A percentile compares a stretch with the other conserved stretches of the same genome.
phyloP scores from a whole-genome alignment of 2,888 invertebrate genomes.

The Luffia ferchaultella region DNA sequence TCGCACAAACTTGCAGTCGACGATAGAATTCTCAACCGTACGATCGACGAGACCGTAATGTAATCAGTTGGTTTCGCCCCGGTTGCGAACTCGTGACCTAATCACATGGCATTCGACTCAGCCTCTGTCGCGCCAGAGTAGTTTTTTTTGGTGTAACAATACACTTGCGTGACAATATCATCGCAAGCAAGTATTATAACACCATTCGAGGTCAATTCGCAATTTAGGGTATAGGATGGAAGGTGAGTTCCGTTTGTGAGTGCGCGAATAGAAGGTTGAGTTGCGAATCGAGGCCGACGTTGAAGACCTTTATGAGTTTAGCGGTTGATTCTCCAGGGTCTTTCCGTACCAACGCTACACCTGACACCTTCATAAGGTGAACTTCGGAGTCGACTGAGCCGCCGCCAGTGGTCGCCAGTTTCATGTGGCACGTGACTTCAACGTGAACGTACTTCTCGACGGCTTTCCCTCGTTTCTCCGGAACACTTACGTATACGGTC shows the following conservation, averaged over 20 bases:
- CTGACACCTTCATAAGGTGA: conserved; percentile 73
- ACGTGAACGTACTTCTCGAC: conserved; percentile 73
- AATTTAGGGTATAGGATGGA: conserved; percentile 64
- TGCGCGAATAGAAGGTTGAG: conserved; percentile 71
- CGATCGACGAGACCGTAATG: conserved; percentile 21
- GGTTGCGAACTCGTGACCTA: conserved; percentile 43
- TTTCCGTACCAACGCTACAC: conserved; percentile 70
- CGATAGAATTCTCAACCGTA: conserved; percentile 31
- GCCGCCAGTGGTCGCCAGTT: conserved; percentile 66
- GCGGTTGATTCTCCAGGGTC: conserved; percentile 64
- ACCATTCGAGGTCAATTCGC: conserved; percentile 34
- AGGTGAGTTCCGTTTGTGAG: conserved; percentile 71
- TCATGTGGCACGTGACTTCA: conserved; percentile 73
- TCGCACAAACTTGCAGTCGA: conserved; percentile 16
- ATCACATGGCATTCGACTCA: conserved; percentile 51
- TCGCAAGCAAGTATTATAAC: conserved; percentile 33
- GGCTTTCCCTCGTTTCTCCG: conserved; percentile 50
- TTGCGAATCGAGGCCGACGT: conserved; percentile 75
- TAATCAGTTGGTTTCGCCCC: conserved; percentile 14
- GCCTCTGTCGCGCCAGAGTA: conserved; percentile 50
- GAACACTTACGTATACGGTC: conserved; percentile 64
- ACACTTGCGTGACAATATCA: conserved; percentile 22
- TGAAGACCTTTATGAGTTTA: conserved; percentile 67
- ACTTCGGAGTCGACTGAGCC: conserved; percentile 64
- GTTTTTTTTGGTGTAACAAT: conserved; percentile 37